Base-by-base conservation (phyloP, 2,888 invertebrate species). In the Eupelmus urozonus region DNA sequence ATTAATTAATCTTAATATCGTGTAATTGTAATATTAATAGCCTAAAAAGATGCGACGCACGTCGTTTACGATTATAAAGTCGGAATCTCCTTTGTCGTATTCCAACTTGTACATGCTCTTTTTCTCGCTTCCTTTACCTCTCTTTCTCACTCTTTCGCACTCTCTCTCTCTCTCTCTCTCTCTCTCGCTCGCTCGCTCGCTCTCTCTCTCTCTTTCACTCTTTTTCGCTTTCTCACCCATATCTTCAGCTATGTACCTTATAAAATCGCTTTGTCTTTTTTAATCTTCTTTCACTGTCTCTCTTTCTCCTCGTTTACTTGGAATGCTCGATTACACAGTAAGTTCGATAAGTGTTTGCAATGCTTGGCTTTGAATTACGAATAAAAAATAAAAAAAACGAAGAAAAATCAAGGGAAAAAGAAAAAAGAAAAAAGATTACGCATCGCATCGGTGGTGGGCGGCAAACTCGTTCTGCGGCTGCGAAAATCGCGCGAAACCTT, bases 1-100 rank as follows among this genome's bases (percentile, higher is more conserved):
- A 86, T 86, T 84, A 85, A 87, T 87, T 87, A 86, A 87, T 88
- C 85, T 85, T 86, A 85, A 86, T 86, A 85, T 85, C 84, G 85
- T 87, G 86, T 85, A 85, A 84, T 86, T 86, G 71, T 82, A 85
- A 85, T 88, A 85, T 87, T 86, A 87, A 86, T 88, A 87, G 83
- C 85, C 85, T 88, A 87, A 85, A 78, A 85, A 86, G 85, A 87
- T 87, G 87, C 86, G 87, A 86, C 86, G 83, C 84, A 84, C 85
- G 84, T 83, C 76, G 53, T 73, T 78, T 80, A 80, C 78, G 76
- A 79, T 76, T 79, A 76, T 73, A 76, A 72, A 16, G 65, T 72
- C 53, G 60, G 79, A 79, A 72, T 65, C 11, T 55, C 53, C 23
- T 45, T 20, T 13, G 60, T 51, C 25, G 27, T 57, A 63, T 18